Evolutionary conservation across 92 coral and sea anemone species (phyloP).

Genomic region (Epizoanthus fatuus): DNA sequence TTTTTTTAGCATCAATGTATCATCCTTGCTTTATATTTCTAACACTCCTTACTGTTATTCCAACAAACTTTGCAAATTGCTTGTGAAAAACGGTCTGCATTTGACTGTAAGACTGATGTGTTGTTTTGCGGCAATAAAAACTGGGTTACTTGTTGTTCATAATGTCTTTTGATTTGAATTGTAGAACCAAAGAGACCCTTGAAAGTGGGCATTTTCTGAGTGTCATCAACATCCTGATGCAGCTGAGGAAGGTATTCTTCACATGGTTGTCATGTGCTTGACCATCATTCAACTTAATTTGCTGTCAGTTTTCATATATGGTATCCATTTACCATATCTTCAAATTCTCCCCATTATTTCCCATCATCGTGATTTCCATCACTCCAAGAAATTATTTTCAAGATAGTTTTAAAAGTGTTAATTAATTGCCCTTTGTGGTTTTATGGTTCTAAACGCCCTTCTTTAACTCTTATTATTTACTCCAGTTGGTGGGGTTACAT

Average conservation of each 20-base stretch:
- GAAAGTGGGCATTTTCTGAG: slow-evolving; percentile 98
- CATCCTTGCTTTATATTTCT: too few relatives aligned
- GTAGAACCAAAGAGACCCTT: slow-evolving; percentile 96
- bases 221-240: slow-evolving; percentile 99
- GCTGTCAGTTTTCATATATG: neutral
- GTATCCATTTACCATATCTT: neutral
- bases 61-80: neutral
- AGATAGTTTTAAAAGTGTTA: too few relatives aligned
- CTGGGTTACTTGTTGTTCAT: neutral
- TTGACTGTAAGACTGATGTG: neutral
- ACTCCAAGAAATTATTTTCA: too few relatives aligned
- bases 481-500: too few relatives aligned
- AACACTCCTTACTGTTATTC: too few relatives aligned
- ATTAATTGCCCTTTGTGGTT: too few relatives aligned
- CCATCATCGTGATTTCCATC: too few relatives aligned
- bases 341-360: too few relatives aligned
- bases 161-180: slow-evolving; percentile 1
- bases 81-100: neutral
- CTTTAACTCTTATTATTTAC: too few relatives aligned
- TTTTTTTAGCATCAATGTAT: too few relatives aligned
- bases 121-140: neutral
- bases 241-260: slow-evolving; percentile 90
- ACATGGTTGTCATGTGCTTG: neutral
- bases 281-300: neutral
- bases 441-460: too few relatives aligned